Conservation (phyloP, 2,888 invertebrate species). For the Sarcophaga rosellei region DNA sequence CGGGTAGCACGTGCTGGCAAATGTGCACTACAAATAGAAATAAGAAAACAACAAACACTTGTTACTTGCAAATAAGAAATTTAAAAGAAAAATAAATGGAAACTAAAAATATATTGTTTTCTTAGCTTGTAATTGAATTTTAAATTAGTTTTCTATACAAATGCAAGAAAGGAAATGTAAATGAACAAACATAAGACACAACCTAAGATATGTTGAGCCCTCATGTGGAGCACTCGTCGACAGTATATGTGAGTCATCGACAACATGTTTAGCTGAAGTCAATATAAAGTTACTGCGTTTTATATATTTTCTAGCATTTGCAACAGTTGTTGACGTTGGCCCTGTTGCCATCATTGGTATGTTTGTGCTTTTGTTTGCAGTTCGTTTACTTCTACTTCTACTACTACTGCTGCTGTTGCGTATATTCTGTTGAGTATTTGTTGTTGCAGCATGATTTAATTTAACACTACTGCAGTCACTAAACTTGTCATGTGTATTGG, state of each 20-base stretch:
- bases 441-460: conserved; percentile 63
- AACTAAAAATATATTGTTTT: neutral
- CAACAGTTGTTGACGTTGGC: conserved; percentile 56
- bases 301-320: conserved; percentile 62
- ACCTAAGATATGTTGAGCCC: conserved; percentile 69
- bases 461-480: conserved; percentile 69
- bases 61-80: neutral
- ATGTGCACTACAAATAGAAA: conserved; percentile 76
- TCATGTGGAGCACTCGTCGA: conserved; percentile 73
- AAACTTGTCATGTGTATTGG: conserved; percentile 66
- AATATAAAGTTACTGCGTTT: conserved; percentile 60
- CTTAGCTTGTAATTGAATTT: conserved; percentile 26
- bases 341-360: conserved; percentile 48
- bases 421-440: neutral
- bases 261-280: conserved; percentile 60
- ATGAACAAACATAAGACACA: neutral
- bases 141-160: conserved; percentile 33
- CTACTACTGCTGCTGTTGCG: neutral
- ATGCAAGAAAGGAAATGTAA: neutral
- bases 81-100: neutral
- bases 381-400: conserved; percentile 38
- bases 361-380: conserved; percentile 36
- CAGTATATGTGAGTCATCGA: conserved; percentile 64
- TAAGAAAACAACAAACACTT: neutral
- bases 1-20: conserved; percentile 81